Percentiles rank a stretch among this genome's conserved stretches.
Conservation (phyloP, 1,140 invertebrate species). For the Sminthurinus signatus region DNA sequence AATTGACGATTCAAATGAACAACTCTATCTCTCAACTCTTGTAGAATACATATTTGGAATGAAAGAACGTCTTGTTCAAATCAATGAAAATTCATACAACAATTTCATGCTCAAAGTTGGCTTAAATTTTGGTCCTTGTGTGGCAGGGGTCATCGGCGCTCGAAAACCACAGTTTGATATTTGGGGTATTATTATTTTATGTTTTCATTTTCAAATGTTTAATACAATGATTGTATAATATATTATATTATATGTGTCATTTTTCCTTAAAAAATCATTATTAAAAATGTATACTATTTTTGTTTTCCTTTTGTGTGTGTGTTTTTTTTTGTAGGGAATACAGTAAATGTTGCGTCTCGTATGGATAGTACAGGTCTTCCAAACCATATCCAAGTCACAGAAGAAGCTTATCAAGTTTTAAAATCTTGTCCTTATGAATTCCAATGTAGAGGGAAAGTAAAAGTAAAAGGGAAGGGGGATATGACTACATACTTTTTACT, state of each 20-base stretch:
- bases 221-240: too few relatives aligned
- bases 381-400: conserved; percentile 78
- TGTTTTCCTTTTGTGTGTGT: too few relatives aligned
- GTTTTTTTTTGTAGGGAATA: too few relatives aligned
- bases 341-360: conserved; percentile 84
- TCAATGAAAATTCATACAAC: conserved; percentile 94
- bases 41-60: conserved; percentile 89
- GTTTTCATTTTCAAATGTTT: too few relatives aligned
- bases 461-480: conserved; percentile 88
- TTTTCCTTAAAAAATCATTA: not conserved
- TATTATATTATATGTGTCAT: too few relatives aligned
- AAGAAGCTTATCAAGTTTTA: conserved; percentile 68
- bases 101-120: conserved; percentile 89
- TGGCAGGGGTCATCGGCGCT: conserved; percentile 92
- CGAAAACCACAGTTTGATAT: conserved; percentile 93
- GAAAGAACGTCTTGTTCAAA: conserved; percentile 72
- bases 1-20: conserved; percentile 61
- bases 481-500: conserved; percentile 92
- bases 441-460: conserved; percentile 75
- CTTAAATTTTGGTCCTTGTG: conserved; percentile 64
- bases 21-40: conserved; percentile 63
- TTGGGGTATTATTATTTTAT: conserved; percentile 59
- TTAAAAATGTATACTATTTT: conserved; percentile 1
- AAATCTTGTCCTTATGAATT: conserved; percentile 67
- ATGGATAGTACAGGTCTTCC: conserved; percentile 82